A percentile compares a stretch with the other conserved stretches of the same genome.
Conservation (phyloP, 2,113 vertebrate genomes). For the Planiliza haematocheilus region DNA sequence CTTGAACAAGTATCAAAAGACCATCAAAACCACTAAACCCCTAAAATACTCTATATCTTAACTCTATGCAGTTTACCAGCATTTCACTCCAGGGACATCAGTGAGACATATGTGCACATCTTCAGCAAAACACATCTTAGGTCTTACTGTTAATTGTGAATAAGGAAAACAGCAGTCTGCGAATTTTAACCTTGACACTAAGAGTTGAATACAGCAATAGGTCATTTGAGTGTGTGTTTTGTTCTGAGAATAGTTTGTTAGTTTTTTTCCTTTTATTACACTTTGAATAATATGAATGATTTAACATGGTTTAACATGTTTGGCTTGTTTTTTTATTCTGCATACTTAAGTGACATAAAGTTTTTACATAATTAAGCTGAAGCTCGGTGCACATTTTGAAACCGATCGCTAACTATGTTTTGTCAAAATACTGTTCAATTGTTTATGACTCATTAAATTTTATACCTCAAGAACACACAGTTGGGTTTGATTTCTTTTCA, state of each 20-base stretch:
- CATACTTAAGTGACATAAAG: not conserved
- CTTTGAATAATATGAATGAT: not conserved
- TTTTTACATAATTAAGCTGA: not conserved
- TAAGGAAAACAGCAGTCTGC: not conserved
- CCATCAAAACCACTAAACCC: constrained; percentile 68
- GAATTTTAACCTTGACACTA: constrained; percentile 20
- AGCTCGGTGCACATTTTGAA: constrained; percentile 39
- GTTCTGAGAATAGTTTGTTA: not conserved
- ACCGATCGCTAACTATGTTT: constrained; percentile 19
- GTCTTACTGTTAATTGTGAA: constrained; percentile 14
- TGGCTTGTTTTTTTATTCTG: not conserved
- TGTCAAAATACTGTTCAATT: constrained; percentile 35
- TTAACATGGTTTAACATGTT: constrained; percentile 54
- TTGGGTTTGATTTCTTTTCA: constrained; percentile 12
- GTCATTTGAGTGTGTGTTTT: constrained; percentile 2
- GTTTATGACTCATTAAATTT: constrained; percentile 49
- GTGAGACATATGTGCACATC: not conserved
- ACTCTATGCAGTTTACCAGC: constrained; percentile 20
- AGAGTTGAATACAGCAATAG: not conserved
- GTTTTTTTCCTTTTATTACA: not conserved
- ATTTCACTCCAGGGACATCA: constrained; percentile 37
- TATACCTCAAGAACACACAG: constrained; percentile 39
- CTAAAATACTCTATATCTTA: constrained; percentile 76
- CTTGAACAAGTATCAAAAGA: constrained; percentile 75
- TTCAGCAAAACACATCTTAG: not conserved